These are phyloP conservation scores for Chironex yamaguchii DNA, from an alignment of 30 jellyfish, hydroid and myxozoan species.

Conservation along the genomic window DNA sequence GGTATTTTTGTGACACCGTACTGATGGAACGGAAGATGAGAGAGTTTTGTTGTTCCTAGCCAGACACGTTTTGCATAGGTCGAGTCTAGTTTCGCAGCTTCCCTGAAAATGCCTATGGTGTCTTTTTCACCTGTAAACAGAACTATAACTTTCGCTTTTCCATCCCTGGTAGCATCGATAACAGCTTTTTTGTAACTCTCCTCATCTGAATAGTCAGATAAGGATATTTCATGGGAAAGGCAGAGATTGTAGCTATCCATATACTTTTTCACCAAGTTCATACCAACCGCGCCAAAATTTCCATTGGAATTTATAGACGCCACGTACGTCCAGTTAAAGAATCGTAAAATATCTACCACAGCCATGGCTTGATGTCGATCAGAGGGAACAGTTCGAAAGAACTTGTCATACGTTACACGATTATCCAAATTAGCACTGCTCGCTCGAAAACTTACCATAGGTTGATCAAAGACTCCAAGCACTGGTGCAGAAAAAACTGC, in stretches of 20 bases:
- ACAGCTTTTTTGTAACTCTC: constrained; percentile 44
- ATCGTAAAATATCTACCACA: constrained; percentile 36
- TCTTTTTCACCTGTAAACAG: constrained; percentile 61
- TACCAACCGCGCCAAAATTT: constrained; percentile 58
- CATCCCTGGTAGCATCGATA: constrained; percentile 11
- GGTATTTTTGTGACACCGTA: neutral
- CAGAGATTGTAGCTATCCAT: constrained; percentile 38
- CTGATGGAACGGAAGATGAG: constrained; percentile 8
- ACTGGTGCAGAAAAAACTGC: constrained; percentile 73
- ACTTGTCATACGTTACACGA: constrained; percentile 64
- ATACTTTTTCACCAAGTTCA: constrained; percentile 18
- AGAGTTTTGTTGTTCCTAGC: constrained; percentile 69
- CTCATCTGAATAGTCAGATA: constrained; percentile 60
- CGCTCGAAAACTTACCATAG: constrained; percentile 72
- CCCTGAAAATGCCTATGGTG: constrained; percentile 25
- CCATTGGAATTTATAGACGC: constrained; percentile 65
- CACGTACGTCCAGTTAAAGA: constrained; percentile 67
- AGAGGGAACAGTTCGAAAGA: constrained; percentile 82
- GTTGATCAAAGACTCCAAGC: constrained; percentile 63
- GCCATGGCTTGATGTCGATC: constrained; percentile 78
- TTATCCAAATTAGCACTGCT: constrained; percentile 71
- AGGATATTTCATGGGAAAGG: constrained; percentile 47
- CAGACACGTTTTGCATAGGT: constrained; percentile 17
- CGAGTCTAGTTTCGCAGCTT: constrained; percentile 38
- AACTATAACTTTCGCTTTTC: constrained; percentile 66